Percentiles rank a stretch among this genome's conserved stretches.
Evolutionary conservation across 2,113 vertebrate species (phyloP).

Genomic region (Archocentrus centrarchus): DNA sequence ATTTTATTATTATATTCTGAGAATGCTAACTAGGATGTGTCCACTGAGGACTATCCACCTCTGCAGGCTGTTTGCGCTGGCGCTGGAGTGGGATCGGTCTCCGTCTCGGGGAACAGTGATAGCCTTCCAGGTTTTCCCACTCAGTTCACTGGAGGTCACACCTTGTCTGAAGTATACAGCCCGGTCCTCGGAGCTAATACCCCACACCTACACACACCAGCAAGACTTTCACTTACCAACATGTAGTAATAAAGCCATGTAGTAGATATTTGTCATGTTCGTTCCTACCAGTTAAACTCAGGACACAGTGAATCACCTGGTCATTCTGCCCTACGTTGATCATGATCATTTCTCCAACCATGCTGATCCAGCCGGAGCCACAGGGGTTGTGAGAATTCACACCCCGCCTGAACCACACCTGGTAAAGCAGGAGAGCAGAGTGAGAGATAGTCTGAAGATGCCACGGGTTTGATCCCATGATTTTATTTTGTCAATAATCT

Average conservation of each 20-base stretch:
- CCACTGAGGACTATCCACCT: conserved; percentile 79
- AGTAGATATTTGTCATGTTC: not conserved
- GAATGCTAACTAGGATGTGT: not conserved
- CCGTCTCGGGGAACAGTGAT: conserved; percentile 83
- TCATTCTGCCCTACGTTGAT: conserved; percentile 93
- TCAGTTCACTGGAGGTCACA: conserved; percentile 91
- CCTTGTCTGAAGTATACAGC: conserved; percentile 92
- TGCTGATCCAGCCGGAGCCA: conserved; percentile 96
- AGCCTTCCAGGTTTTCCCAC: conserved; percentile 93
- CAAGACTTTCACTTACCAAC: not conserved
- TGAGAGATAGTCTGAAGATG: not conserved
- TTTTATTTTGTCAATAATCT: too few relatives aligned
- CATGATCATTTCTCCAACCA: conserved; percentile 97
- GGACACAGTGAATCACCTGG: conserved; percentile 81
- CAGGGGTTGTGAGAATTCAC: conserved; percentile 95
- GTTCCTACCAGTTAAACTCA: not conserved
- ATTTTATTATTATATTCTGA: not conserved
- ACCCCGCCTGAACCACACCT: conserved; percentile 98
- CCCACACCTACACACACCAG: conserved; percentile 87
- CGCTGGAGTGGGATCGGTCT: conserved; percentile 88
- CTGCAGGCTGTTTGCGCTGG: conserved; percentile 87
- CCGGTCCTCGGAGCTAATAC: conserved; percentile 87
- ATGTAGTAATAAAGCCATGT: not conserved
- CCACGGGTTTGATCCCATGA: not conserved
- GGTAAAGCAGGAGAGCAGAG: conserved; percentile 11